Evolutionary conservation across 1,140 invertebrate genomes (phyloP), one percentile per base, ranked within the genome.

Genomic region (Aphidius ervi): DNA sequence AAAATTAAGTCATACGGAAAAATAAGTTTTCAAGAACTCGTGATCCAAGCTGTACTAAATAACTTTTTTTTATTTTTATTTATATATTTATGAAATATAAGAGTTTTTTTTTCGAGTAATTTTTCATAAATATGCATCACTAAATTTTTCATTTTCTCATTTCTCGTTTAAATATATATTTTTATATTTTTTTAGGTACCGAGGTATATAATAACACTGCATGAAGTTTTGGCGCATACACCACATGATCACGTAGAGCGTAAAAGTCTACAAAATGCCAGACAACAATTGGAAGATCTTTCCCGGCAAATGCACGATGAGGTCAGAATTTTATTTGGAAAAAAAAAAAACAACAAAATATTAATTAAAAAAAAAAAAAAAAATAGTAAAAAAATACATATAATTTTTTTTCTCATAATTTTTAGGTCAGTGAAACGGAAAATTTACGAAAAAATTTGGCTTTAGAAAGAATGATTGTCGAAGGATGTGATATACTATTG

Each of bases 201-300:
- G 9, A 84, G 93, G 7, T 97, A 96, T 73, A 96, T 96, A 54
- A 92, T 95, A 54, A 95, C 93, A 1, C 81, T 96, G 23, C 93
- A 95, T 75, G 93, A 96, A 77, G 79, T 97, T 23, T 78, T 97
- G 48, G 93, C 94, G 9, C 93, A 95, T 75, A 96, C 94, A 0
- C 93, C 94, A 1, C 91, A 95, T 74, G 93, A 96, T 79, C 94
- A 96, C 78, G 94, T 96, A n/a, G 94, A 97, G 77, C 82, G 93
- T 43, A 90, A 92, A 70, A 93, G 90, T 68, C 81, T 97, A 53
- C 90, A 94, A 75, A 93, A 93, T 73, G 93, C 94, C 9, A 83
- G 91, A 62, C 89, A 91, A 68, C 92, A 95, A 72, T 80, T 96
- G 1, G 94, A 95, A 78, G 91, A 95, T 73, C 82, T 97, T 1